Conservation (phyloP, 2,888 invertebrate genomes). For the Portevinia maculata region DNA sequence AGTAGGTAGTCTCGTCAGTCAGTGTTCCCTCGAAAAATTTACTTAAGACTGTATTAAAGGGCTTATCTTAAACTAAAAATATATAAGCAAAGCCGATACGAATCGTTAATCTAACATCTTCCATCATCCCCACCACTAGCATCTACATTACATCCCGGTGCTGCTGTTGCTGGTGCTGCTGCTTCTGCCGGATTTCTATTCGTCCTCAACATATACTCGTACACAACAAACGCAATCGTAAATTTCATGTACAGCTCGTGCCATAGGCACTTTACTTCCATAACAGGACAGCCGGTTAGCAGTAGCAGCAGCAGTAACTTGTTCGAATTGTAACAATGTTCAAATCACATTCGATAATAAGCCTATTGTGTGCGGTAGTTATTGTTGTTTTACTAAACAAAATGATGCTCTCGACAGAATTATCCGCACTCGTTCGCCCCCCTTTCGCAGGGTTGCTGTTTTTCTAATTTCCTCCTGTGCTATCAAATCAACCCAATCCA, state of each 20-base stretch:
- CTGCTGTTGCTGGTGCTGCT: too few relatives aligned
- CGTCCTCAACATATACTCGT: background rate
- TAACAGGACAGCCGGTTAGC: conserved; percentile 30
- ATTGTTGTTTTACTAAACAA: conserved; percentile 42
- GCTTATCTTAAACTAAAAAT: conserved; percentile 58
- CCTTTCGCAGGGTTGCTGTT: conserved; percentile 23
- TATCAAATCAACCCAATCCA: conserved; percentile 21
- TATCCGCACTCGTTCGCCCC: background rate
- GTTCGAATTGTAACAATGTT: conserved; percentile 53
- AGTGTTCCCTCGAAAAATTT: conserved; percentile 13
- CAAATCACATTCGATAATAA: conserved; percentile 64
- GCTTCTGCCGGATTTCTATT: background rate
- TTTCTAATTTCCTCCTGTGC: conserved; percentile 60
- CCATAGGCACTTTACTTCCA: conserved; percentile 51
- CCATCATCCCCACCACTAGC: background rate
- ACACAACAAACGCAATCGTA: conserved; percentile 55
- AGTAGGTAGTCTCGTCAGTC: background rate
- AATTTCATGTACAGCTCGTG: conserved; percentile 46
- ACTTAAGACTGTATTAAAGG: conserved; percentile 44
- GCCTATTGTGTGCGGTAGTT: conserved; percentile 52
- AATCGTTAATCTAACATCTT: conserved; percentile 55
- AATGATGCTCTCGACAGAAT: conserved; percentile 48
- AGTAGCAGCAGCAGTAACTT: conserved; percentile 36
- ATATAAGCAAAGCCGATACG: conserved; percentile 56
- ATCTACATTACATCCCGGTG: conserved; percentile 12